Conservation (phyloP, 2,888 invertebrate genomes). For the Amiota minor region DNA sequence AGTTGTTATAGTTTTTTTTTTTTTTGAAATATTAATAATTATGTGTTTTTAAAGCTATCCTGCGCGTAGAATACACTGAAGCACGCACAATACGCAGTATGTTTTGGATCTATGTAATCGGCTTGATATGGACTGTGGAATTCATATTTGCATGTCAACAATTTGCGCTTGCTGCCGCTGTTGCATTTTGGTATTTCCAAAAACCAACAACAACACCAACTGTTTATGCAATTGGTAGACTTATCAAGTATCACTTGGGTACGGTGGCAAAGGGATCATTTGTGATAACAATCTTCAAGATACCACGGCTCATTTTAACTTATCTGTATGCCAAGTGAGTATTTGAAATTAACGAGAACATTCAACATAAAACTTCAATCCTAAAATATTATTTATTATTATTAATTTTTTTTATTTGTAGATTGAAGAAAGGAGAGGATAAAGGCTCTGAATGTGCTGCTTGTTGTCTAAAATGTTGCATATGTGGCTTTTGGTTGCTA, state of each 20-base stretch:
- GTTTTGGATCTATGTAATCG: slow-evolving; percentile 95
- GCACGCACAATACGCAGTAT: slow-evolving; percentile 89
- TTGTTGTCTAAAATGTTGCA: slow-evolving; percentile 85
- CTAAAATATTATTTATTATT: not conserved
- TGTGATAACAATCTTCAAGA: slow-evolving; percentile 92
- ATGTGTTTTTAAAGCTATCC: slow-evolving; percentile 74
- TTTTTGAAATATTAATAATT: no score
- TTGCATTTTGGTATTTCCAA: slow-evolving; percentile 95
- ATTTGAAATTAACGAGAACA: not conserved
- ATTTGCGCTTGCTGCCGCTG: slow-evolving; percentile 93
- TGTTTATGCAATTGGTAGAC: slow-evolving; percentile 78
- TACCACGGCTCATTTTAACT: slow-evolving; percentile 90
- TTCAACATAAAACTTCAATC: not conserved
- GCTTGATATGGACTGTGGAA: slow-evolving; percentile 93
- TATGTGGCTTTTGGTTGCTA: slow-evolving; percentile 91
- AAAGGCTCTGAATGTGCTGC: slow-evolving; percentile 84
- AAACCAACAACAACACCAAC: slow-evolving; percentile 81
- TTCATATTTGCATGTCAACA: slow-evolving; percentile 96
- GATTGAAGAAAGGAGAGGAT: slow-evolving; percentile 80
- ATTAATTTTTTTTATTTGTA: slow-evolving; percentile 67
- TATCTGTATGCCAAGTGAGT: slow-evolving; percentile 92
- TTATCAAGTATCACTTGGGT: slow-evolving; percentile 92
- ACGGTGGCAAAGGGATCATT: slow-evolving; percentile 96
- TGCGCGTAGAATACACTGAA: slow-evolving; percentile 83
- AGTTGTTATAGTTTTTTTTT: no score